Conservation (phyloP, 2,797 vertebrate genomes). For the Macropus fuliginosus region DNA sequence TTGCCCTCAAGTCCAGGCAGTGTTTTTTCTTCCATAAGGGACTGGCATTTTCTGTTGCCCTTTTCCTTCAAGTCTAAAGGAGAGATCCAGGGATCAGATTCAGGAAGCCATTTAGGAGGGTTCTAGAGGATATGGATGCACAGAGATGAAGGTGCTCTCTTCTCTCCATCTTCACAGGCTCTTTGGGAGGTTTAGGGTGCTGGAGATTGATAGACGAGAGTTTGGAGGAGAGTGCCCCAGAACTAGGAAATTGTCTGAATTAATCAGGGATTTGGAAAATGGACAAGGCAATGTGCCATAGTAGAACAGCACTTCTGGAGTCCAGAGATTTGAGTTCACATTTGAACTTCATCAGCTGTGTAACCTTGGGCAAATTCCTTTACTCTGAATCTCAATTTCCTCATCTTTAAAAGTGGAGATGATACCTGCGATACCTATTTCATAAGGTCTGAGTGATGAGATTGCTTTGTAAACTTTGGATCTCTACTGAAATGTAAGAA, state of each 20-base stretch:
- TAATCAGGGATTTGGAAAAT: not conserved
- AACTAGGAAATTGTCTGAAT: not conserved
- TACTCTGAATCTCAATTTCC: not conserved
- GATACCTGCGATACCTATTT: not conserved
- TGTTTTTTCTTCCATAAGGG: not conserved
- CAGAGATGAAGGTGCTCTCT: not conserved
- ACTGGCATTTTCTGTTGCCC: not conserved
- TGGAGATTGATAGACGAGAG: constrained; percentile 5
- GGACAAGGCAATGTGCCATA: not conserved
- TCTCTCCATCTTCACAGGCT: not conserved
- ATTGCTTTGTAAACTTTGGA: not conserved
- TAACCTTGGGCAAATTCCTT: not conserved
- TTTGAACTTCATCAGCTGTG: not conserved
- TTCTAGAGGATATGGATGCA: not conserved
- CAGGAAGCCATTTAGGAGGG: not conserved
- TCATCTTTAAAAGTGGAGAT: not conserved
- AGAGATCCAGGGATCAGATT: not conserved
- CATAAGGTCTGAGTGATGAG: not conserved
- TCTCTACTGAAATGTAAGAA: not conserved
- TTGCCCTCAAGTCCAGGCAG: not conserved
- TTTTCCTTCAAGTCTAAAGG: not conserved
- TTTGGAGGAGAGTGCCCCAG: not conserved
- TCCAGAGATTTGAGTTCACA: not conserved
- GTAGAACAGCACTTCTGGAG: not conserved
- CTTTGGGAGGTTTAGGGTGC: not conserved